A percentile compares a stretch with the other conserved stretches of the same genome.
Conservation (phyloP, 2,113 vertebrate genomes). For the Penelope pileata region DNA sequence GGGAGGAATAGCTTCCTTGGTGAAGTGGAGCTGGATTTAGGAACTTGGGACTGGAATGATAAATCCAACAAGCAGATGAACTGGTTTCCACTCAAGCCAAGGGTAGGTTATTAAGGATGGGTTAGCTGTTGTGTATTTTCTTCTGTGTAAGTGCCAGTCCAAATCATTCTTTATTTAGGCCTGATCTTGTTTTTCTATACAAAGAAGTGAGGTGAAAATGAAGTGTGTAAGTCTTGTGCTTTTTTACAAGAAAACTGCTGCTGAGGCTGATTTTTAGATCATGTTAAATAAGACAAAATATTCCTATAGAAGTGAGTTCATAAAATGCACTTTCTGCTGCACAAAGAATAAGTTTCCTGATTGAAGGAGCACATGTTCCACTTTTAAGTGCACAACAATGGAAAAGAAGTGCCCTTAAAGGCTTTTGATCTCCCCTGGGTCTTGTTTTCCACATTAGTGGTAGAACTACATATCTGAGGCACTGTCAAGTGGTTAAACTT, state of each 20-base stretch:
- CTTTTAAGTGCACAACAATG: background rate
- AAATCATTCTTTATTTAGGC: background rate
- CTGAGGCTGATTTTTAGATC: background rate
- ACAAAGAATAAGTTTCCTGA: background rate
- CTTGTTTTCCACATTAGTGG: background rate
- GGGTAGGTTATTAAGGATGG: constrained; percentile 73
- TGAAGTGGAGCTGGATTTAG: constrained; percentile 89
- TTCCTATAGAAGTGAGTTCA: background rate
- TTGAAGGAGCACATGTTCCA: background rate
- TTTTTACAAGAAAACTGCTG: background rate
- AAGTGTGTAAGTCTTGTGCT: background rate
- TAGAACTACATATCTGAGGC: background rate
- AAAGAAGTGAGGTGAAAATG: background rate
- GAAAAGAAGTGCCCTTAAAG: background rate
- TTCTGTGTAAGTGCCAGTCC: background rate
- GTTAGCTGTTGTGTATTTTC: background rate
- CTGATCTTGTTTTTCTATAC: background rate
- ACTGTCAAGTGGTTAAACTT: background rate
- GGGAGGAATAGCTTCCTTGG: constrained; percentile 93
- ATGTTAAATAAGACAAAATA: background rate
- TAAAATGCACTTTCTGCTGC: background rate
- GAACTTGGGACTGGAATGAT: constrained; percentile 88
- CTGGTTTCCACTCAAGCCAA: constrained; percentile 86
- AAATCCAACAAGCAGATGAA: constrained; percentile 83
- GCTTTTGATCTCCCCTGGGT: background rate